These are phyloP conservation scores for Phyllotreta striolata DNA, from an alignment of 2,888 invertebrate genomes.

Conservation along the genomic window DNA sequence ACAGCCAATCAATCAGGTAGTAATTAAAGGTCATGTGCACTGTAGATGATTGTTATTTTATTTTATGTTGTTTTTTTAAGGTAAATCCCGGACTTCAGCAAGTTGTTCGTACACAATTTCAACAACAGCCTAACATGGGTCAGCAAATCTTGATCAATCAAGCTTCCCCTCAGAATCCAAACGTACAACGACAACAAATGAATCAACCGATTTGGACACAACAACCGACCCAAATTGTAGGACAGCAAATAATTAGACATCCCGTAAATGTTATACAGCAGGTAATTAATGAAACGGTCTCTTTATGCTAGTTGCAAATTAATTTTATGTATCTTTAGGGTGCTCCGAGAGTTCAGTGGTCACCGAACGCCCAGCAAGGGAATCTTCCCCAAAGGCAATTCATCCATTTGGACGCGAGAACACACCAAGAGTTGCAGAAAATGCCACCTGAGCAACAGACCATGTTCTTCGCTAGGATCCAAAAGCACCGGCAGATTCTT, in stretches of 20 bases:
- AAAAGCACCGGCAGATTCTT: slow-evolving; percentile 66
- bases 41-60: background rate
- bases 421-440: slow-evolving; percentile 83
- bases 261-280: slow-evolving; percentile 65
- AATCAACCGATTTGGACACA: slow-evolving; percentile 48
- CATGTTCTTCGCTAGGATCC: slow-evolving; percentile 78
- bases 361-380: slow-evolving; percentile 50
- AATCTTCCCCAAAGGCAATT: slow-evolving; percentile 68
- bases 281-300: slow-evolving; percentile 10
- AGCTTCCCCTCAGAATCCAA: slow-evolving; percentile 50
- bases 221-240: slow-evolving; percentile 47
- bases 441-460: slow-evolving; percentile 81
- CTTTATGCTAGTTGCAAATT: slow-evolving; percentile 1
- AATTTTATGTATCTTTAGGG: slow-evolving; percentile 4
- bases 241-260: slow-evolving; percentile 56
- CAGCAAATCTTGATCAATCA: slow-evolving; percentile 43
- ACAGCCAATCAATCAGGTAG: slow-evolving; percentile 45
- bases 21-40: background rate
- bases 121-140: slow-evolving; percentile 42
- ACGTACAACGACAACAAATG: slow-evolving; percentile 49
- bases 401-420: slow-evolving; percentile 84
- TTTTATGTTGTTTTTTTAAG: background rate
- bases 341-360: slow-evolving; percentile 54
- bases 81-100: slow-evolving; percentile 42
- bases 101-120: slow-evolving; percentile 48